Evolutionary conservation across 2,888 invertebrate species (phyloP), one percentile per base, ranked within the genome.

Genomic region (Hedychridium roseum): DNA sequence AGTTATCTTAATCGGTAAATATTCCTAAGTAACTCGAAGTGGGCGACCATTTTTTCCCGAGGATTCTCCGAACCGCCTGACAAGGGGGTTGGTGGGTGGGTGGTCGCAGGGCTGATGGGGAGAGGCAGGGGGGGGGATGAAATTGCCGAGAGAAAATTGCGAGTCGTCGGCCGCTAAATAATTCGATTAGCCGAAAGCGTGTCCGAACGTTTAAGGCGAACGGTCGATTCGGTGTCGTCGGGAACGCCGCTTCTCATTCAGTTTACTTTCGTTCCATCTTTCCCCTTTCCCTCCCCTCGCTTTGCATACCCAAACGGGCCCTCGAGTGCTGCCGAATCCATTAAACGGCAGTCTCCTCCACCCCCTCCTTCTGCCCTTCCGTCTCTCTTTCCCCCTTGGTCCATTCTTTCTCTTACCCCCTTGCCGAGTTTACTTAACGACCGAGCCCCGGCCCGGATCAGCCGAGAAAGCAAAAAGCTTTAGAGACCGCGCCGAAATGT

Each of bases 131-230:
- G n/a, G n/a, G n/a, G n/a, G n/a, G n/a, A n/a, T n/a, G n/a, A n/a
- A n/a, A n/a, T n/a, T n/a, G n/a, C n/a, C 15, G 14, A 9, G 35
- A 26, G 30, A 27, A 38, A 31, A 32, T 31, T 23, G 40, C 30
- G 40, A 15, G 31, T 23, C 32, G 34, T 43, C 26, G 47, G 36
- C 20, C 36, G 43, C 43, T 26, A 30, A 42, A 42, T 64, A 59
- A 68, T 66, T 57, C 54, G 58, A 68, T 68, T 68, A 68, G 48
- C 61, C 44, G n/a, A 53, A 56, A 67, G 67, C 60, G 60, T 65
- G 54, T 59, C 57, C 42, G 65, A 68, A 67, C 63, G 63, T 61
- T 65, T 58, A 52, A 56, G 50, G 48, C 43, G 40, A 40, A 49
- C 44, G 53, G 45, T 37, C 43, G 51, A 42, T 52, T 40, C 26